Base-by-base conservation (phyloP, 2,113 vertebrate species). In the Dissostichus mawsoni region DNA sequence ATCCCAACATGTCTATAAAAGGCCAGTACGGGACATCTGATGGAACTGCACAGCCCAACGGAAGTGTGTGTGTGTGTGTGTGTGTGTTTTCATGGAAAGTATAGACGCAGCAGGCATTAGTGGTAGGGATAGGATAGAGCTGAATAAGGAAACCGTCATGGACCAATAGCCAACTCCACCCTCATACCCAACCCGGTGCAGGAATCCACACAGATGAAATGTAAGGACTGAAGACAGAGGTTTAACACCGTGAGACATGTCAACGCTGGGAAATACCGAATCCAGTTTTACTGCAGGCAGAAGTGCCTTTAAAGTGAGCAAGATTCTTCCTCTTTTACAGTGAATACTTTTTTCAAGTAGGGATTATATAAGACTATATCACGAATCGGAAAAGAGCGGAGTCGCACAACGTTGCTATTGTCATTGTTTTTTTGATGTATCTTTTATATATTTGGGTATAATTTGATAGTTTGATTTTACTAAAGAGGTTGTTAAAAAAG, bases 1-100 rank as follows among this genome's bases (percentile, higher is more conserved):
- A 83, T 85, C 74, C 80, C 70, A 75, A 90, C 78, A 84, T 82
- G 86, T 80, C 87, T 88, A 82, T 84, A 88, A 87, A 84, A 84
- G 85, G 87, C 83, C 56, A 64, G 58, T 74, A 62, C 36, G 59
- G 65, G 59, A 77, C 78, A 82, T 89, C 67, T 66, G 63, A 85
- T 69, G 65, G 58, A 83, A 69, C 69, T n/a, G 67, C 20, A 41
- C 59, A 58, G 68, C 65, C 57, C 48, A 88, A 52, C 69, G 51
- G 84, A 89, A 84, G 84, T 75, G 72, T 82, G 52, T 70, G 41
- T 62, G 14, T 58, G 41, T 62, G 14, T 58, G 20, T 68, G 57
- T 76, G 69, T 67, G 57, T 56, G 25, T 56, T 62, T 66, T 23
- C 5, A 11, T 62, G 29, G 12, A 55, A 80, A 76, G 62, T 74